Base-by-base conservation (phyloP, 2,888 invertebrate genomes). In the Himalopsyche kuldschensis region DNA sequence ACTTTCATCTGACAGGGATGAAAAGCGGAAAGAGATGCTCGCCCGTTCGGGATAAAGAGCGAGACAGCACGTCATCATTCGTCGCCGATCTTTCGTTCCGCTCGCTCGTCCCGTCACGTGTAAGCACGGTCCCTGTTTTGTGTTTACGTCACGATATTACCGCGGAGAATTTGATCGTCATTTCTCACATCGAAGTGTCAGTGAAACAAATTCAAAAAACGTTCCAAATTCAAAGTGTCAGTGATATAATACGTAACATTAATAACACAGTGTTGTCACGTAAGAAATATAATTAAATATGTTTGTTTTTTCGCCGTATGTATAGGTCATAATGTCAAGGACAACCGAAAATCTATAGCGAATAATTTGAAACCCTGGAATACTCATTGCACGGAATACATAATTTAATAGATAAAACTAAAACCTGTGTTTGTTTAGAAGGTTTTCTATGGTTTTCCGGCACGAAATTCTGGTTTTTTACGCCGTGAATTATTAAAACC, bases 301-400 rank as follows among this genome's bases (percentile, higher is more conserved):
- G 78, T 77, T 82, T 82, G 78, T 82, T 76, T 55, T 78, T 55
- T 55, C 46, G 77, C 77, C 63, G 20, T 75, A 27, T 27, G 75
- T 77, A 47, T 76, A 84, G 84, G 84, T 82, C 84, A 80, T 80
- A 63, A 78, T 83, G 84, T 84, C 84, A 84, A 84, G 84, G 84
- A 83, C 84, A 55, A 46, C 75, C 81, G 83, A 84, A 84, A 84
- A 84, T 84, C 84, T 82, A 84, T 84, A 82, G 82, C 81, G 78
- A 78, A 78, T 78, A 55, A 41, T 55, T 55, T 20, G 55, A 55
- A 55, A 55, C 55, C 55, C 55, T 55, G 55, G 55, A 55, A 55
- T 55, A 6, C 24, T 55, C 55, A 55, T 55, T 55, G 20, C 55
- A 10, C 20, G 55, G n/a, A 55, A 55, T 55, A 55, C 55, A 55